These are phyloP conservation scores for Argya squamiceps DNA, from an alignment of 2,797 vertebrate genomes.

Conservation along the genomic window DNA sequence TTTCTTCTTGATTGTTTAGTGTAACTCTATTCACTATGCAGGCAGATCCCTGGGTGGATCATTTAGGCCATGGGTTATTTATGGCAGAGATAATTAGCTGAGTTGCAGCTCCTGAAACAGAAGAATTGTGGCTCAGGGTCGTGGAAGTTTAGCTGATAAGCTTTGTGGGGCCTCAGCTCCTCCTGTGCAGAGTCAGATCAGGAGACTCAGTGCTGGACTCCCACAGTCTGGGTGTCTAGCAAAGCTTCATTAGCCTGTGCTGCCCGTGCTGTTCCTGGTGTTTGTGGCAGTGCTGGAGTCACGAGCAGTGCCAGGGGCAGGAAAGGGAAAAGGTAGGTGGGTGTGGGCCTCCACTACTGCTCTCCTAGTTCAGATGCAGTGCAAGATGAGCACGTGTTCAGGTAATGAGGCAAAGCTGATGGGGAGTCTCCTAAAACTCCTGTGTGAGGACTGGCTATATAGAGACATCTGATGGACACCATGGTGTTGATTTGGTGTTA, in stretches of 20 bases:
- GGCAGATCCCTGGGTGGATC: neutral
- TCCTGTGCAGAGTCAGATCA: neutral
- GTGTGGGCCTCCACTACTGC: neutral
- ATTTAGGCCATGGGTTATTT: neutral
- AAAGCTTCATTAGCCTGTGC: neutral
- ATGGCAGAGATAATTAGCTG: neutral
- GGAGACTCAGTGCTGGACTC: neutral
- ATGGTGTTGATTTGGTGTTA: neutral
- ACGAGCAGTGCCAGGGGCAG: neutral
- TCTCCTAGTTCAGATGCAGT: neutral
- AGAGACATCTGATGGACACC: neutral
- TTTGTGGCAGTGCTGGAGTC: neutral
- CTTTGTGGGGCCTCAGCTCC: neutral
- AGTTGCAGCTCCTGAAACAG: slow-evolving; percentile 17
- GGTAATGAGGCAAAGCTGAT: neutral
- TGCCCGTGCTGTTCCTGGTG: neutral
- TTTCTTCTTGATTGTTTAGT: neutral
- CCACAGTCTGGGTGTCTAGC: neutral
- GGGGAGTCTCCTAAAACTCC: neutral
- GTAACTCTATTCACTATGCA: neutral
- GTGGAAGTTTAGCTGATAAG: neutral
- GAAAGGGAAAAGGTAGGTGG: neutral
- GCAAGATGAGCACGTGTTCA: accelerated
- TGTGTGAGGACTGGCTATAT: neutral
- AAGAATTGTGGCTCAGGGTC: neutral